These are phyloP conservation scores for Rhyacophila evoluta DNA, from an alignment of 2,888 invertebrate species.

Conservation along the genomic window DNA sequence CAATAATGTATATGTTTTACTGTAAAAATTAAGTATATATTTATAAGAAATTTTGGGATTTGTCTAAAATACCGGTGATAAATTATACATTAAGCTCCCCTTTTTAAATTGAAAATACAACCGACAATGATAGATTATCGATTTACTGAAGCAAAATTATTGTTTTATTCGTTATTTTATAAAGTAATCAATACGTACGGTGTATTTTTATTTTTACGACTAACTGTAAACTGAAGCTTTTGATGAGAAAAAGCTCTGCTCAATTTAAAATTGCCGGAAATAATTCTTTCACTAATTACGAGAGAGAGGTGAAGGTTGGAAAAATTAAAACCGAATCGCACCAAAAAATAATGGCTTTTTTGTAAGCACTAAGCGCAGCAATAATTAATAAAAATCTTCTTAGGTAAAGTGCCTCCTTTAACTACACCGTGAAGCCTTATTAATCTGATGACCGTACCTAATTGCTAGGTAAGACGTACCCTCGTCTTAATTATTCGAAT, in stretches of 20 bases:
- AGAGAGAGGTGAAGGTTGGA: background rate
- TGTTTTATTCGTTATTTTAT: no score
- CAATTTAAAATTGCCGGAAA: background rate
- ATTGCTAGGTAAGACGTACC: background rate
- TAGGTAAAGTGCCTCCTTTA: constrained; percentile 1
- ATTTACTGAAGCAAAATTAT: no score
- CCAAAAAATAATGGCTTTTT: background rate
- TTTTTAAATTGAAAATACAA: no score
- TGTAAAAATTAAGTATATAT: no score
- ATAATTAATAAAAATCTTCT: background rate
- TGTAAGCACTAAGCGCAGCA: background rate
- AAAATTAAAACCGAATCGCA: background rate
- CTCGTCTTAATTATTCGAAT: constrained; percentile 12
- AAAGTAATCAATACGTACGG: no score
- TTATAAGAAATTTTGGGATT: no score
- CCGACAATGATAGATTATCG: no score
- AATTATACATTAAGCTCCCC: no score
- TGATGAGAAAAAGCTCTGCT: background rate
- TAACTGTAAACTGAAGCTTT: no score
- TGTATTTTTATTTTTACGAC: no score
- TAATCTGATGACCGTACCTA: constrained; percentile 6
- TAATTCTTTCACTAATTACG: background rate
- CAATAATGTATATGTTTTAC: no score
- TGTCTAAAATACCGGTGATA: no score
- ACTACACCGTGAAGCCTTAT: background rate